These are phyloP conservation scores for Neofelis nebulosa DNA, from an alignment of 2,113 vertebrate species.

Conservation along the genomic window DNA sequence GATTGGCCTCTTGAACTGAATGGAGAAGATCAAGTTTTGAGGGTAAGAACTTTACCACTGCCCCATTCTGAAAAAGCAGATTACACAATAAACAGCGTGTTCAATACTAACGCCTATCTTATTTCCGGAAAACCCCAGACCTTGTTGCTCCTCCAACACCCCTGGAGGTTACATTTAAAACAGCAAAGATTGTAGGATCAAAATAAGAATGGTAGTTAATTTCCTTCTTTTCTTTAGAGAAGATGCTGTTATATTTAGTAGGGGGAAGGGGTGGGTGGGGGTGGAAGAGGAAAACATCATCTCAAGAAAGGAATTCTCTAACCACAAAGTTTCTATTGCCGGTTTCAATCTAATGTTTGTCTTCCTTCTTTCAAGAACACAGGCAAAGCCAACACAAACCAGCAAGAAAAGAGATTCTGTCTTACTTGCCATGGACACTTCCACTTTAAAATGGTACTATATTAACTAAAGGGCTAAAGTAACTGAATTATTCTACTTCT, in stretches of 20 bases:
- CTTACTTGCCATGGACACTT: not conserved
- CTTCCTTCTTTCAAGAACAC: not conserved
- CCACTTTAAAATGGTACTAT: not conserved
- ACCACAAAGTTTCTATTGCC: slow-evolving; percentile 38
- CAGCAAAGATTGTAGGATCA: not conserved
- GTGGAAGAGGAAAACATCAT: not conserved
- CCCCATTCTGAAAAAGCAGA: not conserved
- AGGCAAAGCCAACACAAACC: not conserved
- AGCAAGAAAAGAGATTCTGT: not conserved
- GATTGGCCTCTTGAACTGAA: not conserved
- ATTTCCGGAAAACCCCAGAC: not conserved
- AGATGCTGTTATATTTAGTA: not conserved
- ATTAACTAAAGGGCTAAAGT: not conserved
- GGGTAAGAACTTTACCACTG: not conserved
- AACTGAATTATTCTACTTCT: not conserved
- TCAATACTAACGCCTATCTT: not conserved
- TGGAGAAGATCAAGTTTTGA: not conserved
- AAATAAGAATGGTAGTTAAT: not conserved
- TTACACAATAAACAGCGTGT: not conserved
- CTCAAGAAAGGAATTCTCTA: slow-evolving; percentile 10
- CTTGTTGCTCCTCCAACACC: not conserved
- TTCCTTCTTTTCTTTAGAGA: not conserved
- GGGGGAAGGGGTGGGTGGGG: not conserved
- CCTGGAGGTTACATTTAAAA: not conserved
- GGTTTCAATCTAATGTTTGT: slow-evolving; percentile 30